Evolutionary conservation across 2,113 vertebrate species (phyloP), one percentile per base, ranked within the genome.

Genomic region (Pteropus alecto): DNA sequence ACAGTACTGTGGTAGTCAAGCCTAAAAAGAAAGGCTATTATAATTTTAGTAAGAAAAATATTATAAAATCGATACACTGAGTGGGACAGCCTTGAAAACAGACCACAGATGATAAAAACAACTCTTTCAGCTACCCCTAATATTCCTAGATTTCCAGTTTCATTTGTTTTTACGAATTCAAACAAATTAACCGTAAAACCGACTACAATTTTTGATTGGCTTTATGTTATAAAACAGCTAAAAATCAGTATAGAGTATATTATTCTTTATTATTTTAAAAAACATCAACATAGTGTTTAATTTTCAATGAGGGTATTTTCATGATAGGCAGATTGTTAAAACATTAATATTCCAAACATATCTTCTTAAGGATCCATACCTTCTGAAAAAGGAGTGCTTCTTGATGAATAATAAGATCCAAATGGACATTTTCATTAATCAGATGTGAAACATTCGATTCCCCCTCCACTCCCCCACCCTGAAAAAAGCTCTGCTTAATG

Each of bases 41-140:
- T 26, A 81, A 90, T n/a, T 76, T 51, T 24, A 74, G 41, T 41
- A 63, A 76, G 26, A 91, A 96, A 91, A 97, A 70, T 12, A 67
- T 90, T 58, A 73, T n/a, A 90, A 68, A 81, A 38, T 61, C 43
- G 67, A 54, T 18, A 18, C 9, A 5, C 46, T 15, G 63, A 73
- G 24, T 33, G 7, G 11, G 70, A 56, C 28, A 51, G 18, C 30
- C 65, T 90, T 90, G 54, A 93, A 90, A 83, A 60, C 0, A 89
- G 41, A 86, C n/a, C 26, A 26, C n/a, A 77, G 35, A 24, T 61
- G 51, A 68, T 61, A 85, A 30, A 76, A 87, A 38, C 9, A 60
- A 33, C 22, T 67, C 7, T 15, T 60, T 48, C 19, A 68, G 12
- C 51, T n/a, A 41, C 8, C 28, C 54, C 10, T 35, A 51, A 63